Base-by-base conservation (phyloP, 2,888 invertebrate species). In the Cinara cedri region DNA sequence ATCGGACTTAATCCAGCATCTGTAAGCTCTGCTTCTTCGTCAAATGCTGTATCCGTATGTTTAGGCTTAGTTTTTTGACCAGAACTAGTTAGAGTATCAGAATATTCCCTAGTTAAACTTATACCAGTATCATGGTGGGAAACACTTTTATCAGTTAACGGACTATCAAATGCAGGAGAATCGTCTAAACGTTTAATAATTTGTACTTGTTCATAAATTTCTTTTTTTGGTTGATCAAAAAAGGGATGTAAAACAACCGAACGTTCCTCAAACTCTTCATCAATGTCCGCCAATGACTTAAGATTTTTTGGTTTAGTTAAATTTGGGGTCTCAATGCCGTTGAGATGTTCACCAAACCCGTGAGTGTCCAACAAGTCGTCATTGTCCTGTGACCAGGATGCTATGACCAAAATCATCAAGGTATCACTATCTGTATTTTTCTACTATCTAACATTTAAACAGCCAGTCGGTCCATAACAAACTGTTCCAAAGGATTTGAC, bases 121-220 rank as follows among this genome's bases (percentile, higher is more conserved):
- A 88, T 89, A 9, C 89, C 88, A 11, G 88, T 89, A 83, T 89
- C 88, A 81, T 87, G 87, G 84, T 88, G 88, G 0, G 89, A 88
- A 49, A 85, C 84, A 83, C 88, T 88, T 60, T 86, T 87, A 81
- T 88, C 88, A 24, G 87, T 87, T 24, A 84, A 83, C 3, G 88
- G 87, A 42, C 88, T 87, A 81, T 86, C 86, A 81, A 84, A 83
- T 19, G 82, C 82, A 21, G 85, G 84, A 14, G 84, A 85, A 42
- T 81, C 81, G 44, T 81, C 49, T 34, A 57, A 11, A 21, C 63
- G 66, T 76, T 57, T 49, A 42, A 34, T 34, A 57, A 68, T 70
- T 34, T 76, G 76, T 60, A 34, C 14, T 44, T 65, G 65, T 75
- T 70, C 78, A 1, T 4, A 49, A 34, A 60, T 34, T 1, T 68